Base-by-base conservation (phyloP, 2,888 invertebrate genomes). In the Schizaphis graminum region DNA sequence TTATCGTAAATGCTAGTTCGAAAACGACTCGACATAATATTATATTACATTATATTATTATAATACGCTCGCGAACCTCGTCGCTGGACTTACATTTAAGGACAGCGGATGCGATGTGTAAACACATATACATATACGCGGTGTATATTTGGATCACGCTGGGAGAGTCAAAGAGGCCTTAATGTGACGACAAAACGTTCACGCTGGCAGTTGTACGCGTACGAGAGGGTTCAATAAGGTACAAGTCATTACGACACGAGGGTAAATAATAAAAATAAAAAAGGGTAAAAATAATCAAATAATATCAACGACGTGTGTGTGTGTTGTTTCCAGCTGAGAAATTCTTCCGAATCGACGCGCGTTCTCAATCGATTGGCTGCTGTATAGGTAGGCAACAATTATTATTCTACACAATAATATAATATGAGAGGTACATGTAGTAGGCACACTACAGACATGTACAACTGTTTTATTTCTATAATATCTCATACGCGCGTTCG, bases 211-310 rank as follows among this genome's bases (percentile, higher is more conserved):
- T 89, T 44, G 77, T 53, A 47, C n/a, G 28, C 11, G 28, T 28
- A 13, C 28, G 49, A n/a, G 53, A 49, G 87, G 92, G 87, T 85
- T 77, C 16, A n/a, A 61, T 61, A 89, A 89, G 88, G 88, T 89
- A 93, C 92, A 44, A 93, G 88, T 93, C 92, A 93, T 93, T 92
- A 92, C 89, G 77, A 88, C 57, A 28, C 87, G 44, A 56, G 92
- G 92, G 92, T 89, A 89, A 93, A 93, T 92, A 89, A 84, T 89
- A 93, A 87, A 35, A 87, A 92, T 35, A 92, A 87, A 89, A 93
- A 89, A 84, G 89, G 93, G 93, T 89, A 85, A 90, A 77, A 92
- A 93, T 93, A 89, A 93, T 93, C 93, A 47, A 93, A 93, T 93
- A 89, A 93, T 24, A 41, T 77, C 89, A 84, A 56, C 93, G 84